phyloP scores from a whole-genome alignment of 2,113 vertebrate species.

The Cebidichthys violaceus region DNA sequence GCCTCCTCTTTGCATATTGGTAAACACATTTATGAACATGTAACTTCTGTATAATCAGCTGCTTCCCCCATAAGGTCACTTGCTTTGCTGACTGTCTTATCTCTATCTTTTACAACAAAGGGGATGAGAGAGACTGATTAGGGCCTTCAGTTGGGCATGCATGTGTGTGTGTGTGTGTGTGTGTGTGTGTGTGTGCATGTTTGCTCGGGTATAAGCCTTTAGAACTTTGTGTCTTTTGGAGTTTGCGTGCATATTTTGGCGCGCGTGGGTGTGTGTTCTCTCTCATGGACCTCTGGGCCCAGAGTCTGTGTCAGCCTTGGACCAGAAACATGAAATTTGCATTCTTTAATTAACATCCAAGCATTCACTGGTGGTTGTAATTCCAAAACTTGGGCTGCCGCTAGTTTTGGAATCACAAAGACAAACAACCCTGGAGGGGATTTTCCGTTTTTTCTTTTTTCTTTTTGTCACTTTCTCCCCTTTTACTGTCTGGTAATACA shows the following conservation, averaged over 20 bases:
- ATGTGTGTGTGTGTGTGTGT: background rate
- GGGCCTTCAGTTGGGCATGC: constrained; percentile 47
- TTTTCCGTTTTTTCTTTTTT: constrained; percentile 9
- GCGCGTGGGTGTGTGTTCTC: constrained; percentile 20
- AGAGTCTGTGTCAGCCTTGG: constrained; percentile 77
- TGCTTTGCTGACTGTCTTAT: constrained; percentile 56
- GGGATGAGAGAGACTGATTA: constrained; percentile 72
- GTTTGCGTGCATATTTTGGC: constrained; percentile 25
- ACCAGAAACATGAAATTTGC: constrained; percentile 83
- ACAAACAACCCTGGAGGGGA: constrained; percentile 70
- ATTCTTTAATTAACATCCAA: constrained; percentile 84
- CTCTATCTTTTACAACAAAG: constrained; percentile 69
- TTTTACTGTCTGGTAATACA: constrained; percentile 38
- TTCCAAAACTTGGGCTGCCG: constrained; percentile 63
- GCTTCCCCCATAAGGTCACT: constrained; percentile 69
- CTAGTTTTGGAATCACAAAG: constrained; percentile 75
- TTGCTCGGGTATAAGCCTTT: constrained; percentile 47
- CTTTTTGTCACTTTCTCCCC: too few species aligned
- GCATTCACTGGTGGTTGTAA: constrained; percentile 77
- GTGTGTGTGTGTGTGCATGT: constrained; percentile 3
- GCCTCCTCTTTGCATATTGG: constrained; percentile 65
- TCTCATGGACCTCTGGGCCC: constrained; percentile 70
- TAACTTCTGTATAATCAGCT: constrained; percentile 74
- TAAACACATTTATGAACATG: constrained; percentile 73
- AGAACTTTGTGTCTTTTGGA: constrained; percentile 44